Conservation (phyloP, 2,797 vertebrate genomes). For the Loris lydekkerianus region DNA sequence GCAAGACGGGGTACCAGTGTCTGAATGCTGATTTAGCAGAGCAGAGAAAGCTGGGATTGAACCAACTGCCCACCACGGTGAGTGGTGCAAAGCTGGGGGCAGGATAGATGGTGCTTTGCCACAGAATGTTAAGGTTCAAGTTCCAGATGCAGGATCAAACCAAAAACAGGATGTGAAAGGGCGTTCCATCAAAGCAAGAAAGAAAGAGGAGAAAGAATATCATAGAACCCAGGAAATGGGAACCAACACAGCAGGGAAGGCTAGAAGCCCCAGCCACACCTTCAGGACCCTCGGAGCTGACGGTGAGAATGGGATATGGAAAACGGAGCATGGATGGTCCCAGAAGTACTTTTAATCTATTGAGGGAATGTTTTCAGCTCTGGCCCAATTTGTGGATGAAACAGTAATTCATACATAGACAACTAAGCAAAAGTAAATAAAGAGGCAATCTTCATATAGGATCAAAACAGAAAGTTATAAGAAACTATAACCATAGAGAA, state of each 20-base stretch:
- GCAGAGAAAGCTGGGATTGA: background rate
- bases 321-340: too few relatives aligned
- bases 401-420: background rate
- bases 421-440: constrained; percentile 19
- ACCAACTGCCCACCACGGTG: background rate
- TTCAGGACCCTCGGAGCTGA: background rate
- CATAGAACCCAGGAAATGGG: background rate
- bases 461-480: constrained; percentile 1
- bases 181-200: background rate
- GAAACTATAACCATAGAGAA: background rate
- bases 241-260: background rate
- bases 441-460: background rate
- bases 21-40: background rate
- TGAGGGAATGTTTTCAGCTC: background rate
- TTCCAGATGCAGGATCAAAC: background rate
- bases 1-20: background rate
- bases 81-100: background rate
- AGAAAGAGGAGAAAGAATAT: background rate
- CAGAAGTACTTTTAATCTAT: constrained; percentile 13
- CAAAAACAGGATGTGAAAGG: background rate
- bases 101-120: background rate
- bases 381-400: constrained; percentile 22
- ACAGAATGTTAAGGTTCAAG: background rate
- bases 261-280: background rate
- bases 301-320: background rate